phyloP scores from a whole-genome alignment of 2,113 vertebrate genomes.

The Phalacrocorax carbo region DNA sequence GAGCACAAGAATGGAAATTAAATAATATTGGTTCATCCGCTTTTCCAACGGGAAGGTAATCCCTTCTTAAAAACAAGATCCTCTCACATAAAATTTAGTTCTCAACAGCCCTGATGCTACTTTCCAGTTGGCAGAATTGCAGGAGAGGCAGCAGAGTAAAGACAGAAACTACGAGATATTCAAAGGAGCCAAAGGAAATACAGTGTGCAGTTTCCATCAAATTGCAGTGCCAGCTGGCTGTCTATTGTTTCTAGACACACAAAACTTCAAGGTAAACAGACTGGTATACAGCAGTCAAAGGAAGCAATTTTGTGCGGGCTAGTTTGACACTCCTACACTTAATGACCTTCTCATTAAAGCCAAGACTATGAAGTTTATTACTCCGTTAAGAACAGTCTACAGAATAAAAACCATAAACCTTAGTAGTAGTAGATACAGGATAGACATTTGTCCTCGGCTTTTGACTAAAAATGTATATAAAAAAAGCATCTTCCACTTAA shows the following conservation, averaged over 20 bases:
- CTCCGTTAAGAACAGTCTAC: neutral
- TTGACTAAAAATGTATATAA: neutral
- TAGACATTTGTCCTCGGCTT: neutral
- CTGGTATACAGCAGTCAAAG: neutral
- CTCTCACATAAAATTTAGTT: neutral
- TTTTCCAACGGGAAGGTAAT: neutral
- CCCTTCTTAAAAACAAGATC: neutral
- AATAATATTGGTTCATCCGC: neutral
- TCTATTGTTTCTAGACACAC: neutral
- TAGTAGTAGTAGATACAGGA: neutral
- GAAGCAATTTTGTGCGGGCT: neutral
- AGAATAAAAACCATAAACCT: neutral
- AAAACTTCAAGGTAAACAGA: neutral
- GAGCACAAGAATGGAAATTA: neutral
- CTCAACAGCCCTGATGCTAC: neutral
- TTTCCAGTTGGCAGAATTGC: neutral
- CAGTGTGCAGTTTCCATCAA: neutral
- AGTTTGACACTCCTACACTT: neutral
- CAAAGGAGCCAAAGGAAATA: neutral
- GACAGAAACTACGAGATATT: neutral
- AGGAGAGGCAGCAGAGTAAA: neutral
- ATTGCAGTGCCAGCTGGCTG: neutral
- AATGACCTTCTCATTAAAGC: neutral
- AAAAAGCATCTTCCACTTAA: neutral
- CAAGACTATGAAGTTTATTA: neutral